Evolutionary conservation across 2,797 vertebrate genomes (phyloP).

Genomic region (Sebastes cheni): DNA sequence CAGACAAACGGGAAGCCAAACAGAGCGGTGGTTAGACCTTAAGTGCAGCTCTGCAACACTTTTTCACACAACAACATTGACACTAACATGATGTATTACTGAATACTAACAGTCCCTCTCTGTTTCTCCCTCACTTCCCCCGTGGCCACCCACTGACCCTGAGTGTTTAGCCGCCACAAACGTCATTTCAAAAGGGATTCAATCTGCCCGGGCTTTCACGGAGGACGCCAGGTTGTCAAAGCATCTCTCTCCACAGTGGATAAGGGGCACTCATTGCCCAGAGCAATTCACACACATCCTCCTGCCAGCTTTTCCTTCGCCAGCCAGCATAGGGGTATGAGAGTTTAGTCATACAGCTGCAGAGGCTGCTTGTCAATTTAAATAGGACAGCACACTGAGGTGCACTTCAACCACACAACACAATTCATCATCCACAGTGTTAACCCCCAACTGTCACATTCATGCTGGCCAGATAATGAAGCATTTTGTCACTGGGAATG

Average conservation of each 20-base stretch:
- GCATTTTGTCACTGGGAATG: conserved; percentile 63
- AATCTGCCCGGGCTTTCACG: conserved; percentile 36
- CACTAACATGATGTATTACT: conserved; percentile 55
- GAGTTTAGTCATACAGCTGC: conserved; percentile 65
- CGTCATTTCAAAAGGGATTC: conserved; percentile 62
- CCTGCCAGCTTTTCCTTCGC: conserved; percentile 29
- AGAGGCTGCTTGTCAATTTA: conserved; percentile 69
- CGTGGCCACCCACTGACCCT: conserved; percentile 49
- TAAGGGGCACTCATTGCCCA: conserved; percentile 44
- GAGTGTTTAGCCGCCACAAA: conserved; percentile 63
- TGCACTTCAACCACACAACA: conserved; percentile 52
- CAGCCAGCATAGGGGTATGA: conserved; percentile 11
- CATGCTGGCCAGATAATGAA: conserved; percentile 59
- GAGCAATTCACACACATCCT: conserved; percentile 54
- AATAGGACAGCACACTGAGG: conserved; percentile 59
- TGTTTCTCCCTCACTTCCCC: conserved; percentile 39
- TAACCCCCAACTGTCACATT: conserved; percentile 53
- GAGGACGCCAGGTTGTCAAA: conserved; percentile 57
- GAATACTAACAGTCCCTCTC: conserved; percentile 37
- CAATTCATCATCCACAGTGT: conserved; percentile 64
- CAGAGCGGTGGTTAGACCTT: conserved; percentile 28
- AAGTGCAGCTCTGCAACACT: conserved; percentile 39
- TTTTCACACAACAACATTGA: conserved; percentile 26
- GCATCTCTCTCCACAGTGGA: conserved; percentile 46
- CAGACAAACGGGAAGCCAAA: conserved; percentile 20